Evolutionary conservation across 1,140 invertebrate genomes (phyloP), one percentile per base, ranked within the genome.

Genomic region (Colletes gigas): DNA sequence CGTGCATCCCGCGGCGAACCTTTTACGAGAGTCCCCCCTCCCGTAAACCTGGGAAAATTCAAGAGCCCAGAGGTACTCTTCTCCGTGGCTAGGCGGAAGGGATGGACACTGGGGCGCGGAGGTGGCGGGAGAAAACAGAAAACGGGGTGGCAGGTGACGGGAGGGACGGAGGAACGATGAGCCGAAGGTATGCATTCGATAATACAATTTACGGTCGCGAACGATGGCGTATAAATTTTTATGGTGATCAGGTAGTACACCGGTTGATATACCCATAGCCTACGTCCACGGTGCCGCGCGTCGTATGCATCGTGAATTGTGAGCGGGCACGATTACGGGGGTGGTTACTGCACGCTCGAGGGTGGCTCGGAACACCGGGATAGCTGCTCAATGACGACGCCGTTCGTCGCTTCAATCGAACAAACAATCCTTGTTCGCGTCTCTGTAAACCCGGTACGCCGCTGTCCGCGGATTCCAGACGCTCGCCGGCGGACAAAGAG

Each of bases 161-260:
- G 70, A 52, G 54, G 19, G 54, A 50, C 52, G 76, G 73, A 83
- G 79, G 77, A 87, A 85, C 78, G 84, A 83, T 78, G 87, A 85
- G 79, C 79, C 79, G 85, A 78, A 83, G 86, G 88, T 88, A 89
- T 88, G 86, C 87, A 89, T 88, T 89, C 86, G 92, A 89, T 93
- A 93, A 93, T 92, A 92, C 88, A 92, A 93, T 93, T 93, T 92
- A 92, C 90, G 89, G 78, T 82, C 82, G 83, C 85, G 89, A 85
- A 90, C 88, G 88, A 90, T 87, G 86, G 84, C 88, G 87, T 90
- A 92, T 92, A 91, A 90, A 93, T 92, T 93, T 93, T 93, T 93
- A 93, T 92, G 91, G 89, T 93, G 90, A 93, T 93, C 91, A 93
- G 89, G 89, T 91, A 89, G 83, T 81, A 86, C 72, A 83, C 80